phyloP scores from a whole-genome alignment of 2,888 invertebrate species.

The Dryococelus australis region DNA sequence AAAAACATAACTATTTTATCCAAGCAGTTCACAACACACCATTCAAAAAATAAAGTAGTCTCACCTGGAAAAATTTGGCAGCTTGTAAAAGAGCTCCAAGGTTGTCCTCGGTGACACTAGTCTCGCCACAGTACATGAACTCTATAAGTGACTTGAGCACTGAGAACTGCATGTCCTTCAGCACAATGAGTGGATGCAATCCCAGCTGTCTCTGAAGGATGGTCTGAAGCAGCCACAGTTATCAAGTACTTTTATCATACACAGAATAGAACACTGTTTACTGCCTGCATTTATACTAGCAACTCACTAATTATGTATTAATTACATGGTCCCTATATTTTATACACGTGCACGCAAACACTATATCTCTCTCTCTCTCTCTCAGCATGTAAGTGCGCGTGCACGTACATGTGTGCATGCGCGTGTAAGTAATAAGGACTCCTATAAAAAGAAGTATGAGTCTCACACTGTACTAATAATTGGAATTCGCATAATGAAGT shows the following conservation, averaged over 20 bases:
- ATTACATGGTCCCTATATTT: not conserved
- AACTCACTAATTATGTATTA: not conserved
- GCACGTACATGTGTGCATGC: too few relatives aligned
- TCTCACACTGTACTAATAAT: too few relatives aligned
- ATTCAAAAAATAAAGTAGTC: not conserved
- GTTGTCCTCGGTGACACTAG: slow-evolving; percentile 72
- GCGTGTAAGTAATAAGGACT: too few relatives aligned
- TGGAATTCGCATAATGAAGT: too few relatives aligned
- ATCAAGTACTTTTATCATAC: not conserved
- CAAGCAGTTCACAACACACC: too few relatives aligned
- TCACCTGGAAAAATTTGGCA: slow-evolving; percentile 73
- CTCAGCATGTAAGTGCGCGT: too few relatives aligned
- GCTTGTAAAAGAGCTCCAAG: slow-evolving; percentile 73
- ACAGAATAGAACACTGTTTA: not conserved
- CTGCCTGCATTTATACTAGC: not conserved
- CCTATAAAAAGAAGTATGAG: too few relatives aligned
- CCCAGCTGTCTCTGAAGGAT: slow-evolving; percentile 60
- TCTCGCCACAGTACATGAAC: slow-evolving; percentile 81
- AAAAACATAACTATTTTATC: too few relatives aligned
- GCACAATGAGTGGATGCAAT: slow-evolving; percentile 60
- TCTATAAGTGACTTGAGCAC: slow-evolving; percentile 76
- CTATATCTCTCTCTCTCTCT: too few relatives aligned
- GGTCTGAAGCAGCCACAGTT: slow-evolving; percentile 18
- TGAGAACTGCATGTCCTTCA: slow-evolving; percentile 74
- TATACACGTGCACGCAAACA: too few relatives aligned